Base-by-base conservation (phyloP, 2,797 vertebrate genomes). In the Sebastes kiyomatsui region DNA sequence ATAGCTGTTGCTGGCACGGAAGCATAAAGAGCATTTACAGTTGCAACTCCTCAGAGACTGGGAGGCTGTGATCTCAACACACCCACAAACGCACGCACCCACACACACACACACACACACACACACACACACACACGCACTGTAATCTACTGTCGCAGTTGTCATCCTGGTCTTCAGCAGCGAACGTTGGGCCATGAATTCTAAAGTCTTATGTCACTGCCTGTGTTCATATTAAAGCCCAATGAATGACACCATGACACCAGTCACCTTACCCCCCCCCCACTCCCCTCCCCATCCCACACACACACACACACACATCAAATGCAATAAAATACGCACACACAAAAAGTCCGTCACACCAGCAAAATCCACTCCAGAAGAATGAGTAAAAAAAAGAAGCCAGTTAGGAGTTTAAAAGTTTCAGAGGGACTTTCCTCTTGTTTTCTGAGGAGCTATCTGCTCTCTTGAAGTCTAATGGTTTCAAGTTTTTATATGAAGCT, bases 21-120 rank as follows among this genome's bases (percentile, higher is more conserved):
- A 42, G 38, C 38, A 42, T 42, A 79, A 74, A 74, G 33, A 55
- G 77, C 33, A 64, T 86, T 86, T 80, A 80, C 38, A 77, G 70
- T 72, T 73, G 33, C 46, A 42, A 23, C 79, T 75, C 71, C 55
- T 81, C 58, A 49, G 62, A 75, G 68, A 56, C 46, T 25, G 14
- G 30, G 61, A 42, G 38, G 23, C 56, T 58, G 73, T 27, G 10
- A 11, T 54, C 75, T 30, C 27, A 59, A 25, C 6, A 27, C 16
- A 58, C 14, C 7, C 35, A 38, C 35, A 38, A 38, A 14, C 4
- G 35, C 35, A 38, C 13, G 2, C 35, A 38, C 35, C 4, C 12
- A n/a, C 78, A 55, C 72, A 22, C 58, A 30, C 72, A 25, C 75
- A 67, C 60, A 13, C 66, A 76, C 27, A n/a, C 64, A 60, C 58